Evolutionary conservation across 2,797 vertebrate genomes (phyloP), one percentile per base, ranked within the genome.

Genomic region (Hephaestus fuliginosus): DNA sequence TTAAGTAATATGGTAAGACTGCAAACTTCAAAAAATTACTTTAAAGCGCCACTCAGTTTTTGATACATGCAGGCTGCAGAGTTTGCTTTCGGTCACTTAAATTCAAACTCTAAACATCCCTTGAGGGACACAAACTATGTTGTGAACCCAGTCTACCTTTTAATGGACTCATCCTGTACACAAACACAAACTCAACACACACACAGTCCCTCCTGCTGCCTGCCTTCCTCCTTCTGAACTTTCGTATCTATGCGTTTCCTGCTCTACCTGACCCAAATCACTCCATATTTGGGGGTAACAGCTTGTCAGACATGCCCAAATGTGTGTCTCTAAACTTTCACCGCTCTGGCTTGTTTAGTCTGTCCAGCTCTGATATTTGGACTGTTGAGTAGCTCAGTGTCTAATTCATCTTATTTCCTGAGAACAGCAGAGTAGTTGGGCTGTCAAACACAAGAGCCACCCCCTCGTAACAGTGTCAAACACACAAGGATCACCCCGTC

Each of bases 271-370:
- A 88, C 52, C 76, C 80, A 81, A 78, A 92, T 69, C 87, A 14
- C 90, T 92, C 94, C 95, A 91, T 95, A 95, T 95, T 95, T 92
- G 94, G 94, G 71, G 74, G 76, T 70, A 89, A 72, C 78, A 84
- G 82, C 74, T 89, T 88, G 87, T 80, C 87, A 91, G 84, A 85
- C 88, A 74, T 86, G 75, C 70, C 70, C 63, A 80, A 86, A 93
- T 74, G 71, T 80, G 70, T 66, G 72, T 89, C 85, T 94, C 81
- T 88, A 89, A 91, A 94, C 92, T 93, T 94, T 94, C 91, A 70
- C 92, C 43, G 57, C 81, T 62, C 70, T n/a, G 69, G 78, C 80
- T 85, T 95, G 94, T 95, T 95, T 95, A 95, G 93, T 95, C 93
- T 95, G 88, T 76, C 82, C 66, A 52, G 85, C 82, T 87, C 81